phyloP scores from a whole-genome alignment of 2,888 invertebrate genomes.

The Aphrophora alni region DNA sequence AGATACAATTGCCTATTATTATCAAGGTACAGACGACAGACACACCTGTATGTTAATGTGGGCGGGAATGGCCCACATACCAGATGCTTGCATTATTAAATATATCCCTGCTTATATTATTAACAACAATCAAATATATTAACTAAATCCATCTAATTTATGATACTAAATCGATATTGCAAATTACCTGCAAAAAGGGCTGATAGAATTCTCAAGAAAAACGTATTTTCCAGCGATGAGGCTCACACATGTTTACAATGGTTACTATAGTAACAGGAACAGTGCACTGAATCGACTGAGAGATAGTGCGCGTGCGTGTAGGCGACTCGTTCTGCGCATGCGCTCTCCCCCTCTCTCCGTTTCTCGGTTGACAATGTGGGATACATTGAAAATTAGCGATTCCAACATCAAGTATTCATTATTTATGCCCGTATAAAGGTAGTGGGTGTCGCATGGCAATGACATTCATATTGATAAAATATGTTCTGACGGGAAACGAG shows the following conservation, averaged over 20 bases:
- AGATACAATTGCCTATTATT: too few species aligned
- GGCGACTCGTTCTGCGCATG: conserved; percentile 8
- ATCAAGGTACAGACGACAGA: not conserved
- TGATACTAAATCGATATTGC: not conserved
- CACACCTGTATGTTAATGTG: not conserved
- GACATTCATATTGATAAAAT: not conserved
- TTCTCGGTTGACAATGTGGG: not conserved
- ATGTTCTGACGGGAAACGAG: not conserved
- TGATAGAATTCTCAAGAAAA: conserved; percentile 19
- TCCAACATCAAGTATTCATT: conserved; percentile 22
- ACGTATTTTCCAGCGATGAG: conserved; percentile 37
- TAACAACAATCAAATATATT: not conserved
- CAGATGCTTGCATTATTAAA: not conserved
- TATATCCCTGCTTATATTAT: not conserved
- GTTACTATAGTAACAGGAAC: conserved; percentile 1
- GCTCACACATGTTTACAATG: conserved; percentile 31
- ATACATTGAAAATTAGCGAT: not conserved
- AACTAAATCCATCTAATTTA: not conserved
- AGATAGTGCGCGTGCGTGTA: conserved; percentile 25
- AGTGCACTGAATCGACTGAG: not conserved
- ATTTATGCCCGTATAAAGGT: conserved; percentile 26
- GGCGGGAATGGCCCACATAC: conserved; percentile 5
- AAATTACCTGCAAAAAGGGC: conserved; percentile 32
- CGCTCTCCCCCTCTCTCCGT: not conserved
- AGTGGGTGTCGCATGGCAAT: not conserved